phyloP scores from a whole-genome alignment of 2,113 vertebrate species.

The Plestiodon gilberti region DNA sequence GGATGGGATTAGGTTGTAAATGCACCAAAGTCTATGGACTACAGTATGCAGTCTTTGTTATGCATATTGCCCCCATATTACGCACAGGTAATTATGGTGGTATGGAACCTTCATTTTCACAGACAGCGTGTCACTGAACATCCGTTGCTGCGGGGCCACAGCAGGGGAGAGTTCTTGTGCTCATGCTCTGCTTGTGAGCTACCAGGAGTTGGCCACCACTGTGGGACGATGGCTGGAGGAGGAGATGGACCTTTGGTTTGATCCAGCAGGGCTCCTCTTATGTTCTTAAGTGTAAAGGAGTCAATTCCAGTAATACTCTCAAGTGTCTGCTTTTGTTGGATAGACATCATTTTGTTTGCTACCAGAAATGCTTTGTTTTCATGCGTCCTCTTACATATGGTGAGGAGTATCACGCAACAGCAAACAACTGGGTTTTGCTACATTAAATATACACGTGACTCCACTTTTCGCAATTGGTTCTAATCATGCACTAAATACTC shows the following conservation, averaged over 20 bases:
- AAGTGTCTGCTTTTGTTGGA: neutral
- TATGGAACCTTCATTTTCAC: too few relatives aligned
- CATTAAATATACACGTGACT: neutral
- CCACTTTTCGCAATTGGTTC: rapidly evolving
- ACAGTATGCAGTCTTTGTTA: neutral
- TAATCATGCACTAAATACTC: neutral
- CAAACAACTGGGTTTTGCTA: neutral
- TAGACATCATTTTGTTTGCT: neutral
- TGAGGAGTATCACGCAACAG: too few relatives aligned
- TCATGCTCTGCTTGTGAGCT: too few relatives aligned
- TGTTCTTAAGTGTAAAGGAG: neutral
- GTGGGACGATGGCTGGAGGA: too few relatives aligned
- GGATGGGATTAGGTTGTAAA: too few relatives aligned
- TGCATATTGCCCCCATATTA: neutral
- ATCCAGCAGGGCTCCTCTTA: too few relatives aligned
- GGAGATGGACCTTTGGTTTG: too few relatives aligned
- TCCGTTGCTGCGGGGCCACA: too few relatives aligned
- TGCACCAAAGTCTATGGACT: neutral
- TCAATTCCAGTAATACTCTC: neutral
- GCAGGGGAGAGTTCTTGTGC: too few relatives aligned
- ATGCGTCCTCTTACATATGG: neutral
- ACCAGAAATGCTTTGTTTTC: neutral
- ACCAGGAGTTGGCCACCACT: too few relatives aligned
- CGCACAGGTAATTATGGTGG: too few relatives aligned
- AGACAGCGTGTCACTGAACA: too few relatives aligned